Base-by-base conservation (phyloP, 2,888 invertebrate genomes). In the Drosophila macrospina region DNA sequence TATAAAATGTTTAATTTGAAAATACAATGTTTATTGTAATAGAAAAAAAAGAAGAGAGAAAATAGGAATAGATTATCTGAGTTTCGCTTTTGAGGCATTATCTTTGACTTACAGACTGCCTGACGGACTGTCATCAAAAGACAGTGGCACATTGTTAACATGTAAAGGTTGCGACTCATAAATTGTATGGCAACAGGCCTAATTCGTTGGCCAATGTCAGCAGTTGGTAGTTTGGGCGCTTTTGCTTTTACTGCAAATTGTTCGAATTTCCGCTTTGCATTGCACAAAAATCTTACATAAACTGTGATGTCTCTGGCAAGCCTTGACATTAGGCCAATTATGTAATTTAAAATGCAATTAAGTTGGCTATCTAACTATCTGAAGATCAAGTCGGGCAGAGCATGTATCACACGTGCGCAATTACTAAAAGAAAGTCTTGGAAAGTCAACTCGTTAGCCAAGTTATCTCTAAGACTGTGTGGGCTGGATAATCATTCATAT, bases 321-420 rank as follows among this genome's bases (percentile, higher is more conserved):
- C 81, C 78, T 69, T 78, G 80, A 74, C 70, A 80, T 57, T 76
- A 36, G 47, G 37, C 26, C 44, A 57, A 56, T 83, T 76, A 77
- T 79, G 44, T 70, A 79, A 82, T 70, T 79, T 63, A 63, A 62
- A 76, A 56, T 74, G 70, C 48, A 81, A 74, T 74, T 80, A 71
- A 68, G 59, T 50, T 34, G 48, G 24, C 52, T 56, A 67, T 56
- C 74, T 62, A 67, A 60, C 74, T 62, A 68, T 61, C 74, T 41
- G 36, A 16, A 30, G 59, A 47, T 64, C 52, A 44, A 20, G 47
- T 24, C 34, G n/a, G 11, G 39, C 39, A 16, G 20, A 13, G 44
- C 52, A 32, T 52, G 50, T 41, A 63, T 56, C 72, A 8, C 28
- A 28, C 76, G 62, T 24, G 59, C 6, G 20, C 20, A 41, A 41